Base-by-base conservation (phyloP, 2,797 vertebrate genomes). In the Taeniopygia guttata region DNA sequence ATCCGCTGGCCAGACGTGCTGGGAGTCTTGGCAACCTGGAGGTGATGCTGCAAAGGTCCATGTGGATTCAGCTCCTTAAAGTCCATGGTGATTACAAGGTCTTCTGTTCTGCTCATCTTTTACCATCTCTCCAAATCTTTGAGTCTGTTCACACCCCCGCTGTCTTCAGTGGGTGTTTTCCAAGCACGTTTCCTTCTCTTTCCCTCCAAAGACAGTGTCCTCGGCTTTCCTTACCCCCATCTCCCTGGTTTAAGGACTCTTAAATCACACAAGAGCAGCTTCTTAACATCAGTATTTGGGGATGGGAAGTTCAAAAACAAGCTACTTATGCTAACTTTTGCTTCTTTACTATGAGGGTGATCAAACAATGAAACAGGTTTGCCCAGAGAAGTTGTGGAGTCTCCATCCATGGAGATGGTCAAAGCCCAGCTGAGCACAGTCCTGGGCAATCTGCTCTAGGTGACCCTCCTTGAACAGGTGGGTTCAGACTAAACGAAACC, bases 211-310 rank as follows among this genome's bases (percentile, higher is more conserved):
- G 86, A 69, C 32, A 48, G 5, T 26, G 66, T 93, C 77, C n/a
- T 88, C 75, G 75, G 68, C 30, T 87, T 87, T 80, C 9, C 30
- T 70, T 80, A 30, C 13, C 11, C 52, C 7, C 7, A 10, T 43
- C 3, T 89, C 69, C 27, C 78, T 43, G 42, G 73, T 60, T 92
- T 86, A 86, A 88, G 91, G 88, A 96, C 83, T 93, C 88, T 84
- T 91, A 87, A 95, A 95, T 86, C 91, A 88, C 95, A 93, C 59
- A 82, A 75, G 19, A 93, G 36, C n/a, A 93, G 48, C 83, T 69
- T 63, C 58, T 86, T 75, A 55, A 55, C 55, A 40, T 43, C 54
- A 76, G 43, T 42, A 16, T 86, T 78, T 76, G 51, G 48, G 36
- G 51, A 32, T 62, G 5, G 5, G 66, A 72, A 22, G 19, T 69